These are phyloP conservation scores for Lasioglossum albipes DNA, from an alignment of 1,140 invertebrate genomes.

Conservation along the genomic window DNA sequence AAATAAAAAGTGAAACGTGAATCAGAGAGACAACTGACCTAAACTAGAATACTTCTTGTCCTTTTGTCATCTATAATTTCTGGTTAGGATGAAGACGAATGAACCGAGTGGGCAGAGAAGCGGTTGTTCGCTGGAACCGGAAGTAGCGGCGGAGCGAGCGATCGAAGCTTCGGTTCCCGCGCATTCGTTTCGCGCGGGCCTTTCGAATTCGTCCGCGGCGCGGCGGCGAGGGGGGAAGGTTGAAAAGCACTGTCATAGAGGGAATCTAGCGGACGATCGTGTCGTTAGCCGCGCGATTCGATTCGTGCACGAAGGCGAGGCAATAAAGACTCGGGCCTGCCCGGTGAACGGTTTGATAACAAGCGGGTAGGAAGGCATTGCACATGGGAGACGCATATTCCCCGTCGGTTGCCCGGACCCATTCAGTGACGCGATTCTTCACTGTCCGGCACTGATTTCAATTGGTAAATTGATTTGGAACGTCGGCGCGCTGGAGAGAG, in stretches of 20 bases:
- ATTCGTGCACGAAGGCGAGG: slow-evolving; percentile 46
- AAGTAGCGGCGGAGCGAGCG: not conserved
- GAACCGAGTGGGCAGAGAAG: not conserved
- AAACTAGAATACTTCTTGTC: no score
- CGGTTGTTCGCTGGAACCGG: not conserved
- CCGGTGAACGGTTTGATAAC: slow-evolving; percentile 73
- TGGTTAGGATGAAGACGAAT: not conserved
- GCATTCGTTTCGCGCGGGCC: slow-evolving; percentile 9
- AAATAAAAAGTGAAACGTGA: no score
- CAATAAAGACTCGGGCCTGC: slow-evolving; percentile 37
- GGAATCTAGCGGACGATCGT: slow-evolving; percentile 24
- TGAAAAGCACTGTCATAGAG: slow-evolving; percentile 45
- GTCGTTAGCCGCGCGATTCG: slow-evolving; percentile 40
- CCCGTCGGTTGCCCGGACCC: slow-evolving; percentile 63
- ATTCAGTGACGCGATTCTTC: slow-evolving; percentile 68
- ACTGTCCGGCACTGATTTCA: slow-evolving; percentile 76
- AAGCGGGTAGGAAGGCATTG: slow-evolving; percentile 34
- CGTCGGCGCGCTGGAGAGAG: slow-evolving; percentile 31
- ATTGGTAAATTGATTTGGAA: slow-evolving; percentile 78
- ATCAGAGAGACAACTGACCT: no score
- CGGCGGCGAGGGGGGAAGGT: not conserved
- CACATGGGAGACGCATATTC: slow-evolving; percentile 55
- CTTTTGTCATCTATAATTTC: not conserved
- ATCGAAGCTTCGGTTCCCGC: not conserved
- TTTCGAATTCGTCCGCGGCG: slow-evolving; percentile 26